Evolutionary conservation across 2,888 invertebrate genomes (phyloP).

Genomic region (Acronicta leporina): DNA sequence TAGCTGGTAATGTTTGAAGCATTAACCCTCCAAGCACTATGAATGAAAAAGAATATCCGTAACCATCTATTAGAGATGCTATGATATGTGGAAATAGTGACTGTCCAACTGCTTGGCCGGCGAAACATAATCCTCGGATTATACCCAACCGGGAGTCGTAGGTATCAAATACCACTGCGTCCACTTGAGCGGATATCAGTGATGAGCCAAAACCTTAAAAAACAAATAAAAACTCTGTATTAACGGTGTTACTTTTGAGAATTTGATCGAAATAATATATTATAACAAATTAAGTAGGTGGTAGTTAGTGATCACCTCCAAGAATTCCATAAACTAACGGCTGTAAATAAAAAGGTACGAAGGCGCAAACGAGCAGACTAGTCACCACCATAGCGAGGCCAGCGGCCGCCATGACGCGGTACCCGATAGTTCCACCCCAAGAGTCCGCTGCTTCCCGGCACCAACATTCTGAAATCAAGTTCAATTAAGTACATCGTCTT

Average conservation of each 20-base stretch:
- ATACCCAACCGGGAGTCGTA: constrained; percentile 80
- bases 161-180: constrained; percentile 83
- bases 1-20: constrained; percentile 80
- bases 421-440: constrained; percentile 80
- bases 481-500: too few relatives aligned
- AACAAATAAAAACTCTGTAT: background rate
- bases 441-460: constrained; percentile 85
- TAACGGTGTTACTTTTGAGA: background rate
- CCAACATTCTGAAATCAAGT: constrained; percentile 83
- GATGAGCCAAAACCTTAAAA: constrained; percentile 82
- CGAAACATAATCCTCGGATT: constrained; percentile 77
- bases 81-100: constrained; percentile 83
- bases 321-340: constrained; percentile 77
- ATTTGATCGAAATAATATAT: too few relatives aligned
- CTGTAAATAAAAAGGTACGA: constrained; percentile 71
- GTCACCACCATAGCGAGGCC: constrained; percentile 73
- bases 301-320: constrained; percentile 80
- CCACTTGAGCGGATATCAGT: constrained; percentile 83
- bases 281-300: too few relatives aligned
- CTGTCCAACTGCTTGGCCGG: constrained; percentile 84
- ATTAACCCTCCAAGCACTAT: constrained; percentile 79
- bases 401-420: constrained; percentile 76
- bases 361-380: constrained; percentile 74
- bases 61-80: constrained; percentile 75
- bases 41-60: constrained; percentile 76